A percentile compares a stretch with the other conserved stretches of the same genome.
Evolutionary conservation across 2,797 vertebrate species (phyloP).

Genomic region (Meriones psammophilus): DNA sequence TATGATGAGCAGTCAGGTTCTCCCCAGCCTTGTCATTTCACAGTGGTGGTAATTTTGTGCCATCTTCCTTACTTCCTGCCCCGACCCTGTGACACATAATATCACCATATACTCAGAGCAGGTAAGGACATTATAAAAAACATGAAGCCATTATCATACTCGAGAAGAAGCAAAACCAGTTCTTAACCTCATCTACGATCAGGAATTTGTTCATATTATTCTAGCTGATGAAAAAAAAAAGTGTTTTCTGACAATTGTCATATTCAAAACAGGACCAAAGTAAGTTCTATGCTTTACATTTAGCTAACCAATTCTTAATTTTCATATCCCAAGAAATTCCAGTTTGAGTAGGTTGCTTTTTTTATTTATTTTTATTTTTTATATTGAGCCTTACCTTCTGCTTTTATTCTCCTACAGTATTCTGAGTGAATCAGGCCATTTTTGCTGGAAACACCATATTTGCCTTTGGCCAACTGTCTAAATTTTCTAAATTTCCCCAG

Average conservation of each 20-base stretch:
- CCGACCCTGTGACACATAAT: background rate
- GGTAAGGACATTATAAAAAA: background rate
- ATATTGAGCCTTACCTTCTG: background rate
- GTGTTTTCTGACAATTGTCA: background rate
- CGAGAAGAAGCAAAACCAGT: background rate
- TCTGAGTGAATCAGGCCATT: background rate
- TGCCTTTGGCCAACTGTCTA: background rate
- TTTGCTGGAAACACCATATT: background rate
- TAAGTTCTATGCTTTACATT: background rate
- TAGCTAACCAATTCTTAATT: background rate
- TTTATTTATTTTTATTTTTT: no score
- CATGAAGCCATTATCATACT: background rate
- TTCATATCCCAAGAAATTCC: background rate
- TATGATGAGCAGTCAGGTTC: background rate
- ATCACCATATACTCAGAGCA: background rate
- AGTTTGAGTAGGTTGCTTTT: background rate
- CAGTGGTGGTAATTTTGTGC: background rate
- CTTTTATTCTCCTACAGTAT: background rate
- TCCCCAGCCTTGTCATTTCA: background rate
- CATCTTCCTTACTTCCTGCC: background rate
- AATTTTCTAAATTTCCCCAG: no score
- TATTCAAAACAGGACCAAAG: slow-evolving; percentile 3
- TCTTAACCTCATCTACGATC: background rate
- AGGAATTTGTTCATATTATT: slow-evolving; percentile 35
- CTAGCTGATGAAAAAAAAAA: background rate